A percentile compares a stretch with the other conserved stretches of the same genome.
Conservation (phyloP, 2,797 vertebrate species). For the Lithobates sylvaticus region DNA sequence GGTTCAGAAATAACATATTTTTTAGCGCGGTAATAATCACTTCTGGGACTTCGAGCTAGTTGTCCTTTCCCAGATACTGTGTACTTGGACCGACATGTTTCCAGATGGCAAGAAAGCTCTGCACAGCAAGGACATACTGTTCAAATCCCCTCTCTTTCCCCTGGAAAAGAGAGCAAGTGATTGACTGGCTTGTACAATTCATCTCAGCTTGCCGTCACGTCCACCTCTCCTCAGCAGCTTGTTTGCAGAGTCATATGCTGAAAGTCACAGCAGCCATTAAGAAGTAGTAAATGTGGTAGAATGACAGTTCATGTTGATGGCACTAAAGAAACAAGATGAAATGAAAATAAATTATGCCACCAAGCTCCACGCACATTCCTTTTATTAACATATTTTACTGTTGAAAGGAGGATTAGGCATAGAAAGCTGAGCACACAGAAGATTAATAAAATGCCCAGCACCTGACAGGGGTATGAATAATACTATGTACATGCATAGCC, state of each 20-base stretch:
- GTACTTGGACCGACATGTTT: constrained; percentile 31
- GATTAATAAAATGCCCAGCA: not conserved
- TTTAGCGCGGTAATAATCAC: constrained; percentile 27
- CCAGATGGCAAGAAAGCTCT: constrained; percentile 52
- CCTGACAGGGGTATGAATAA: constrained; percentile 15
- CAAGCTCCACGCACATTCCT: not conserved
- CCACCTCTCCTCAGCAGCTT: constrained; percentile 34
- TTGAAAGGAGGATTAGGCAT: not conserved
- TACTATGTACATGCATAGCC: not conserved
- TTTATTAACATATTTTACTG: constrained; percentile 7
- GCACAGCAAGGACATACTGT: constrained; percentile 56
- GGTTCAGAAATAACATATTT: constrained; percentile 23
- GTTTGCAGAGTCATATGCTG: constrained; percentile 38
- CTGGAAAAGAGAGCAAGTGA: constrained; percentile 28
- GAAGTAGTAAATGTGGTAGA: constrained; percentile 29
- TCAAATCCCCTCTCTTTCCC: constrained; percentile 30
- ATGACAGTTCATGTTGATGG: constrained; percentile 38
- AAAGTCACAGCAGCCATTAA: constrained; percentile 50
- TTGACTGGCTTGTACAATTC: constrained; percentile 40
- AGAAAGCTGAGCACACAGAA: constrained; percentile 10
- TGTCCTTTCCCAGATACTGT: constrained; percentile 28
- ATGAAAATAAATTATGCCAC: constrained; percentile 35
- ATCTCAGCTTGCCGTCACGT: constrained; percentile 37
- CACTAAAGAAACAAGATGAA: constrained; percentile 34
- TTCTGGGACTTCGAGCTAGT: constrained; percentile 36